phyloP scores from a whole-genome alignment of 1,140 invertebrate genomes.

The Polypedilum pembai region DNA sequence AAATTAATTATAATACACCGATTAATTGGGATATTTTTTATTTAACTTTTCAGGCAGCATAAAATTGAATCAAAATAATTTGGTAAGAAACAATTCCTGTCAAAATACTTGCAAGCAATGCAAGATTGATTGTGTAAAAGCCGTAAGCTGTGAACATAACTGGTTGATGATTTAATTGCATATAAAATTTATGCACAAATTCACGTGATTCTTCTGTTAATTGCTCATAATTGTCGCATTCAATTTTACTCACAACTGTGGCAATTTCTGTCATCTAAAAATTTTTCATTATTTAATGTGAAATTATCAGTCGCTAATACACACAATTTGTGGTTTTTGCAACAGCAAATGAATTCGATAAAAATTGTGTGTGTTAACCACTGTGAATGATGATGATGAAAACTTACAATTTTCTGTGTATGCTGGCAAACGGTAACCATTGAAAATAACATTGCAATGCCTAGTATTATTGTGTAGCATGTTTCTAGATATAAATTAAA shows the following conservation, averaged over 20 bases:
- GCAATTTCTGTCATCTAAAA: constrained; percentile 1
- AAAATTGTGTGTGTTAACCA: too few relatives aligned
- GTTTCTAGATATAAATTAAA: not conserved
- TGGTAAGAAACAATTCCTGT: not conserved
- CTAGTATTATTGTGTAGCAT: not conserved
- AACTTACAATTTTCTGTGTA: not conserved
- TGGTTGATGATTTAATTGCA: not conserved
- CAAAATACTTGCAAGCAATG: not conserved
- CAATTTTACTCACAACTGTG: not conserved
- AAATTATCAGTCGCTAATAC: not conserved
- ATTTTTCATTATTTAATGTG: not conserved
- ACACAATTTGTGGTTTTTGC: too few relatives aligned
- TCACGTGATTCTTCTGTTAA: not conserved
- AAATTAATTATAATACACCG: too few relatives aligned
- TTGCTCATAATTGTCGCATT: not conserved
- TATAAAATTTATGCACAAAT: not conserved
- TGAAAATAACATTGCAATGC: not conserved
- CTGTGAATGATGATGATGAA: not conserved
- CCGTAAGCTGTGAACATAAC: not conserved
- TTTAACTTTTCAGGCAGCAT: not conserved
- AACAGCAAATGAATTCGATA: too few relatives aligned
- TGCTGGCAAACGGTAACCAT: not conserved
- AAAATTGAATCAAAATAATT: not conserved
- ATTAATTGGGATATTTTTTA: too few relatives aligned
- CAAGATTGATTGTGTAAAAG: not conserved